Conservation (phyloP, 2,113 vertebrate species). For the Amphiprion percula region DNA sequence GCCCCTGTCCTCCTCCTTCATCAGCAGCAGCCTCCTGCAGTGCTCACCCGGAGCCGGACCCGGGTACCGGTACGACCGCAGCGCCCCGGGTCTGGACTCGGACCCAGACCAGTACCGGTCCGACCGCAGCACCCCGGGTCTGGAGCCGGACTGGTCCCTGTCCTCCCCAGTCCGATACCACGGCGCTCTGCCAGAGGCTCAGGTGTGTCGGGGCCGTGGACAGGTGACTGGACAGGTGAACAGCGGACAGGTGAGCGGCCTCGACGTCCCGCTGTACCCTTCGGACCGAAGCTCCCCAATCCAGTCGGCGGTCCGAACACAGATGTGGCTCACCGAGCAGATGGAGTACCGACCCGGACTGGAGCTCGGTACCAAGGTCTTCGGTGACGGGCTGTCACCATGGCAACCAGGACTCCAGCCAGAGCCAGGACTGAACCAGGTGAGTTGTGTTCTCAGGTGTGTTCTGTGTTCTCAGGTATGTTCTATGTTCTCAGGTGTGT, state of each 20-base stretch:
- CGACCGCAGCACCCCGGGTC: constrained; percentile 70
- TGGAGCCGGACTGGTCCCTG: constrained; percentile 77
- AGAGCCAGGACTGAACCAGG: constrained; percentile 86
- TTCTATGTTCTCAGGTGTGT: neutral
- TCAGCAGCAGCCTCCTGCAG: constrained; percentile 81
- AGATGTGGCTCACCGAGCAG: constrained; percentile 97
- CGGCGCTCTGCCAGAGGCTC: constrained; percentile 88
- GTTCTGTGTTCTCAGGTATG: neutral
- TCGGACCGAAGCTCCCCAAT: constrained; percentile 88
- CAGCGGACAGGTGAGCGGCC: constrained; percentile 9
- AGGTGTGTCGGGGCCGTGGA: constrained; percentile 72
- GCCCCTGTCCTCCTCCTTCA: constrained; percentile 70
- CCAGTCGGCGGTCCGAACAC: constrained; percentile 91
- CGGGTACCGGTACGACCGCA: constrained; percentile 86
- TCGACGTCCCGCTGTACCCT: constrained; percentile 80
- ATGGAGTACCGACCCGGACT: constrained; percentile 85
- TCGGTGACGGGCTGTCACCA: constrained; percentile 40
- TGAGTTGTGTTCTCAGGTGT: constrained; percentile 55
- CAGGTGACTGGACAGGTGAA: too few relatives aligned
- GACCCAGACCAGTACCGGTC: constrained; percentile 85
- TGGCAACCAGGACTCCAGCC: constrained; percentile 85
- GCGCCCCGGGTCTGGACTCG: constrained; percentile 62
- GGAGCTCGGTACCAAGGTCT: constrained; percentile 17
- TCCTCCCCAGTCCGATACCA: constrained; percentile 86
- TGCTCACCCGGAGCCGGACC: constrained; percentile 83